Evolutionary conservation across 2,113 vertebrate species (phyloP), one percentile per base, ranked within the genome.

Genomic region (Ptilonorhynchus violaceus): DNA sequence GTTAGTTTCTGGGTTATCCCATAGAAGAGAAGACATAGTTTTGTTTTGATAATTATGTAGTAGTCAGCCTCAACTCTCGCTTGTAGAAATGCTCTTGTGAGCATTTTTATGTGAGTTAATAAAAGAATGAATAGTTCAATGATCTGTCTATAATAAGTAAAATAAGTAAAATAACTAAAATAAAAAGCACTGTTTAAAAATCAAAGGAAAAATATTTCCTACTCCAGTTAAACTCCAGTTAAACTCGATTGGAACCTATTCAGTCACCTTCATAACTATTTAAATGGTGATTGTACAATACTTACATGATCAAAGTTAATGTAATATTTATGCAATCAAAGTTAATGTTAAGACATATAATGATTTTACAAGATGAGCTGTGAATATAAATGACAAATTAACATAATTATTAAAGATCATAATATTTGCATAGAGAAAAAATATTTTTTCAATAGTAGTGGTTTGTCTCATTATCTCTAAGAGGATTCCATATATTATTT

Each of bases 271-370:
- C 88, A 88, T 89, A 93, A 96, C 97, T 97, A 79, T 96, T 97
- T 97, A 87, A 98, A 88, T 90, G 75, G 59, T 91, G 92, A 97
- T 97, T 96, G 85, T 96, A 88, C 95, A 96, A 95, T 96, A 95
- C 59, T 93, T 96, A 53, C 21, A 11, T 96, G 96, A 98, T 96
- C 96, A 95, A 97, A 98, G 89, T 95, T 97, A 98, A 98, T 98
- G 97, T 80, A 98, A 98, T 98, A 98, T 98, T 98, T 98, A 98
- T 98, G 96, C 96, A 98, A 98, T 98, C 97, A 98, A 94, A 97
- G 92, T 97, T 97, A 98, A 97, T 96, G 91, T 98, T 98, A 98
- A 97, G 94, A 93, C 64, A 98, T 97, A 84, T 95, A 97, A 98
- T 92, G 92, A 97, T 98, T 97, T 97, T 96, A 90, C 89, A 69